These are phyloP conservation scores for Bombus pyrosoma DNA, from an alignment of 1,140 invertebrate genomes.

Conservation along the genomic window DNA sequence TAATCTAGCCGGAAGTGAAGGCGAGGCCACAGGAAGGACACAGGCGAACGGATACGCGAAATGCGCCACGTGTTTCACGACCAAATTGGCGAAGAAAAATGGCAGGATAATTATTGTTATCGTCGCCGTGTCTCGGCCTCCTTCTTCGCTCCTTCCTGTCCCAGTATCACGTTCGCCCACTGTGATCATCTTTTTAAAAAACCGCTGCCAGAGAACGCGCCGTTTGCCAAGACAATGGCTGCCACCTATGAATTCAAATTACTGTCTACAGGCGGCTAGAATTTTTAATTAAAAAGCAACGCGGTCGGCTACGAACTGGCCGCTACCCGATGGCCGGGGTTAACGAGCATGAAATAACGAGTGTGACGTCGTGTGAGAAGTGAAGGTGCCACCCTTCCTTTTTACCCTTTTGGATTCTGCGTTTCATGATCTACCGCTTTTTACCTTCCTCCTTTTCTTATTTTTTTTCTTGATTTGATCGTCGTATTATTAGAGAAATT, in stretches of 20 bases:
- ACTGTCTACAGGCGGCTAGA: constrained; percentile 18
- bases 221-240: constrained; percentile 11
- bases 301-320: neutral
- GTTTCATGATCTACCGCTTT: neutral
- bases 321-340: constrained; percentile 8
- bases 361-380: constrained; percentile 18
- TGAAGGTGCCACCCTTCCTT: neutral
- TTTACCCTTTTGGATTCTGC: neutral
- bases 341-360: constrained; percentile 51
- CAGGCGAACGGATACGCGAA: too few relatives aligned
- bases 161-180: neutral
- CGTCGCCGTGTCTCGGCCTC: neutral
- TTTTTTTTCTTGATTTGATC: neutral
- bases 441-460: neutral
- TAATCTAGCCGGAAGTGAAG: constrained; percentile 22
- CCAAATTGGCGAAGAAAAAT: constrained; percentile 18
- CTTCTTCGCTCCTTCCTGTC: neutral
- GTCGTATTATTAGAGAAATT: neutral
- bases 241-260: constrained; percentile 44
- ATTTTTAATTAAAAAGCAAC: constrained; percentile 50
- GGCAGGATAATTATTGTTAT: constrained; percentile 44
- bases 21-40: neutral
- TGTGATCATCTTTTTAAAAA: constrained; percentile 20
- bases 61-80: neutral
- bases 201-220: neutral